A percentile compares a stretch with the other conserved stretches of the same genome.
Conservation (phyloP, 1,140 invertebrate genomes). For the Drosophila leontia region DNA sequence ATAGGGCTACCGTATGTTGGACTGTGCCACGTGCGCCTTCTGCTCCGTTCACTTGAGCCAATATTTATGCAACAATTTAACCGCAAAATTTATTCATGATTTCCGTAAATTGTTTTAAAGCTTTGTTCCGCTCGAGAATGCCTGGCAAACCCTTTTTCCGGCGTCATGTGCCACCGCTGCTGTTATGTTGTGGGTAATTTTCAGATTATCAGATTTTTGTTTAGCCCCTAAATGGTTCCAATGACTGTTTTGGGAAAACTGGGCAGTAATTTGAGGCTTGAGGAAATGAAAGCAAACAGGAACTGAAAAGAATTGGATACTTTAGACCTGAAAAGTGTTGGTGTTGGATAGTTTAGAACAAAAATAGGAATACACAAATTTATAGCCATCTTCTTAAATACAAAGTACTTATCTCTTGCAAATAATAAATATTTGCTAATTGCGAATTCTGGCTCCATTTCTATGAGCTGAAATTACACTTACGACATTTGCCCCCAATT, state of each 20-base stretch:
- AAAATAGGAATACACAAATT: background rate
- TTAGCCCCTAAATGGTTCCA: constrained; percentile 44
- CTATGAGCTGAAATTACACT: constrained; percentile 28
- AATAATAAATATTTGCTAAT: background rate
- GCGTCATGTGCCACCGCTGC: constrained; percentile 19
- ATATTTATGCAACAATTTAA: constrained; percentile 84
- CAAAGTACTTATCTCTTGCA: background rate
- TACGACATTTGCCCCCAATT: constrained; percentile 42
- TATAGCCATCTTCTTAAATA: no score
- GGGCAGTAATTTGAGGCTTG: constrained; percentile 16
- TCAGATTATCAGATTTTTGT: constrained; percentile 81
- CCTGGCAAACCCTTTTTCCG: constrained; percentile 50
- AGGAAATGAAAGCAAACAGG: background rate
- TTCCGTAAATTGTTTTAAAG: constrained; percentile 73
- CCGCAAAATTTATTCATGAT: constrained; percentile 84
- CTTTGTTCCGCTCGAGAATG: constrained; percentile 25
- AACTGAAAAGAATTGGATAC: background rate
- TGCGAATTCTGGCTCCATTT: constrained; percentile 21
- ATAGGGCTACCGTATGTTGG: constrained; percentile 75
- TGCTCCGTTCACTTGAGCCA: constrained; percentile 51
- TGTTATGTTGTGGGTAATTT: constrained; percentile 73
- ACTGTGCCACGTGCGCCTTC: constrained; percentile 62
- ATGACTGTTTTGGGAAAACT: constrained; percentile 18
- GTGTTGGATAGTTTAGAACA: background rate
- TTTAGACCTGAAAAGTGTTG: background rate